phyloP scores from a whole-genome alignment of 2,797 vertebrate species.

The Sarcoramphus papa region DNA sequence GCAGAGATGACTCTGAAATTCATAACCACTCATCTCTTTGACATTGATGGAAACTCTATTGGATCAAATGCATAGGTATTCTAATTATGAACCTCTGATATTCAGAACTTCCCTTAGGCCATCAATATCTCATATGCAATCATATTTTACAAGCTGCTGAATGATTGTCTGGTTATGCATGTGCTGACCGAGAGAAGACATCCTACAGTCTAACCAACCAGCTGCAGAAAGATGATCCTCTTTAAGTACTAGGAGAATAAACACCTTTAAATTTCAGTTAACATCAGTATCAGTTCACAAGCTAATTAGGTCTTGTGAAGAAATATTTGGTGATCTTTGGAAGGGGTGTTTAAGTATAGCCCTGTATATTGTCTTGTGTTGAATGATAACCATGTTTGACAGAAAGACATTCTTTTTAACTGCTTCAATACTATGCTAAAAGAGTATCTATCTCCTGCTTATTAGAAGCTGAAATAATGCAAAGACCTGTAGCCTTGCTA shows the following conservation, averaged over 20 bases:
- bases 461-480: neutral
- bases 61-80: conserved; percentile 48
- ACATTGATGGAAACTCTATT: conserved; percentile 61
- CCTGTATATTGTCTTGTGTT: neutral
- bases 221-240: conserved; percentile 23
- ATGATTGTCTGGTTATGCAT: conserved; percentile 4
- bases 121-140: conserved; percentile 53
- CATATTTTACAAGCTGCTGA: conserved; percentile 56
- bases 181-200: neutral
- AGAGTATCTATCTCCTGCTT: neutral
- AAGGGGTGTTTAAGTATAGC: neutral
- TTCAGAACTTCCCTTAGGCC: conserved; percentile 57
- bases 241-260: neutral
- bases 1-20: conserved; percentile 50
- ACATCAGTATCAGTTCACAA: neutral
- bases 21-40: conserved; percentile 51
- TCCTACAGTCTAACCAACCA: neutral
- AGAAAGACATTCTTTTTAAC: neutral
- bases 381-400: neutral
- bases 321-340: neutral
- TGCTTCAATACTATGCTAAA: neutral
- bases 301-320: neutral
- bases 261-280: conserved; percentile 24
- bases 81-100: conserved; percentile 61
- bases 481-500: neutral